phyloP scores from a whole-genome alignment of 2,113 vertebrate genomes.

The Xyliphius kryptos region DNA sequence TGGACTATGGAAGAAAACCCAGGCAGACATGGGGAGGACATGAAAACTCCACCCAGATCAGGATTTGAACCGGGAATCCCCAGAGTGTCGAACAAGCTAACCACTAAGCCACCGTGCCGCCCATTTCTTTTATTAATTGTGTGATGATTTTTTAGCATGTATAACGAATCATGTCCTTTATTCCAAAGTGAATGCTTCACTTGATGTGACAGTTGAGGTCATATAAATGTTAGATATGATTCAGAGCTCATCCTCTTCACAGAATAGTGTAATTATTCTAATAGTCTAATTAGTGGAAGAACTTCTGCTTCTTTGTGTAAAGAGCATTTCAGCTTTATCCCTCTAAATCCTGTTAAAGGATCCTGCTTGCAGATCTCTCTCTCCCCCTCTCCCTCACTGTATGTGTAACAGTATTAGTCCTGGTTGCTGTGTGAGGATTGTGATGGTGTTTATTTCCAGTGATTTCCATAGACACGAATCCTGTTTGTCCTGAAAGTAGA shows the following conservation, averaged over 20 bases:
- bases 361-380: neutral
- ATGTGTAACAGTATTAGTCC: conserved; percentile 1
- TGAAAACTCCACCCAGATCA: too few relatives aligned
- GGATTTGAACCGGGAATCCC: too few relatives aligned
- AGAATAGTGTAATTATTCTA: neutral
- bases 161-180: too few relatives aligned
- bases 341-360: neutral
- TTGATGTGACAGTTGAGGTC: too few relatives aligned
- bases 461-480: conserved; percentile 1
- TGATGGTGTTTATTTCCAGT: neutral
- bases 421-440: neutral
- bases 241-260: neutral
- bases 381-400: conserved; percentile 8
- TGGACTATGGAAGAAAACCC: too few relatives aligned
- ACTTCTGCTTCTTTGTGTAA: neutral
- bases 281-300: neutral
- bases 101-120: too few relatives aligned
- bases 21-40: too few relatives aligned
- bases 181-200: too few relatives aligned
- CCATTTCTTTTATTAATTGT: too few relatives aligned
- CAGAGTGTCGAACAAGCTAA: too few relatives aligned
- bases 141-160: too few relatives aligned
- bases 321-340: neutral
- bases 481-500: conserved; percentile 11
- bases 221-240: too few relatives aligned